Conservation (phyloP, 2,113 vertebrate species). For the Bufo gargarizans region DNA sequence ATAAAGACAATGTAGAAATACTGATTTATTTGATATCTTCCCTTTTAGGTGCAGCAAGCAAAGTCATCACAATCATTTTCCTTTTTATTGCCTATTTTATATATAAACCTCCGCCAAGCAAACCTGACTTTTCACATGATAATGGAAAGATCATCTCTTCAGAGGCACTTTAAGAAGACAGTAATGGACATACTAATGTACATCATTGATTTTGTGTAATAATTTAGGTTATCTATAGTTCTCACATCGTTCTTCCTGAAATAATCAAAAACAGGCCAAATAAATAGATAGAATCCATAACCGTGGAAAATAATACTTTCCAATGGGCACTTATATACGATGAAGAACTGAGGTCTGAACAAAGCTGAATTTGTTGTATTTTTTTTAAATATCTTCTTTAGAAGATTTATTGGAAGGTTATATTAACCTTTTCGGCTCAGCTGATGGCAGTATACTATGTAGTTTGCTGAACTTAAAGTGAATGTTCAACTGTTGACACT, state of each 20-base stretch:
- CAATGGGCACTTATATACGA: background rate
- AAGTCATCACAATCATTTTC: constrained; percentile 72
- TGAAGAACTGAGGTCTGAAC: constrained; percentile 11
- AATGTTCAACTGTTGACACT: background rate
- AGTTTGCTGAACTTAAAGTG: background rate
- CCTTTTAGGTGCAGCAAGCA: constrained; percentile 73
- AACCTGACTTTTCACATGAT: constrained; percentile 34
- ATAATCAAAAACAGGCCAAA: background rate
- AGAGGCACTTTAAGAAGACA: constrained; percentile 44
- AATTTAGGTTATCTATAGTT: background rate
- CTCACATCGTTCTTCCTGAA: background rate
- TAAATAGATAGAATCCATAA: background rate
- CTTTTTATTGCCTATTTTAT: constrained; percentile 66
- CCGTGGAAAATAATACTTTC: background rate
- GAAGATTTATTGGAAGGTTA: constrained; percentile 43
- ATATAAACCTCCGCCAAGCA: constrained; percentile 72
- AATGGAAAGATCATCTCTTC: constrained; percentile 49
- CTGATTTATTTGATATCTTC: constrained; percentile 54
- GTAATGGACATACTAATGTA: constrained; percentile 13
- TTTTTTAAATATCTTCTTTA: constrained; percentile 16
- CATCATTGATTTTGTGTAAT: background rate
- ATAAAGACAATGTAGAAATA: background rate
- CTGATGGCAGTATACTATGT: background rate
- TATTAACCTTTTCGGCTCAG: constrained; percentile 42
- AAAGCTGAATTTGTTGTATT: background rate